Conservation (phyloP, 2,797 vertebrate species). For the Hipposideros larvatus region DNA sequence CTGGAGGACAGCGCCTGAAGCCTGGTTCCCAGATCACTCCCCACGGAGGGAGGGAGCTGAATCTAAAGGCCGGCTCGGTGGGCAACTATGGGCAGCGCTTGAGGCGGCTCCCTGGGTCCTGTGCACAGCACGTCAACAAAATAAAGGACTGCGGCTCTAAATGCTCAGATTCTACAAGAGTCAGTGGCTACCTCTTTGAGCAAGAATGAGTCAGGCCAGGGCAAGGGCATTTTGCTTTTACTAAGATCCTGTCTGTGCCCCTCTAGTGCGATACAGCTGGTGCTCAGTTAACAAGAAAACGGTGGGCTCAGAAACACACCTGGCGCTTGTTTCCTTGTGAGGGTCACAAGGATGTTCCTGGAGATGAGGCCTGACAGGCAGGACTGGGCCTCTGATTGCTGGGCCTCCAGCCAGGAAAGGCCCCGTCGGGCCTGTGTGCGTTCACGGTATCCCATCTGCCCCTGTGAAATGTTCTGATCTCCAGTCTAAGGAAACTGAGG, state of each 20-base stretch:
- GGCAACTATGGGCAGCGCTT: neutral
- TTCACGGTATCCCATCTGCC: rapidly evolving
- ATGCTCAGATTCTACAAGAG: too few relatives aligned
- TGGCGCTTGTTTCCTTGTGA: neutral
- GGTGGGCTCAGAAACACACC: neutral
- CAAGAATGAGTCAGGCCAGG: neutral
- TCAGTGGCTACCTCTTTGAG: neutral
- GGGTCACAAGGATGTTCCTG: neutral
- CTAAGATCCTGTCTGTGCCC: neutral
- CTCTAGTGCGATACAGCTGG: neutral
- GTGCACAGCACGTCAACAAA: neutral
- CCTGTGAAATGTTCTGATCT: neutral
- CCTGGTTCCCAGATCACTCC: neutral
- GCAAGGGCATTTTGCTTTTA: neutral
- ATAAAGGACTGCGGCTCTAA: neutral
- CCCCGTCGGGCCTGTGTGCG: neutral
- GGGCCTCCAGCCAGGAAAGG: too few relatives aligned
- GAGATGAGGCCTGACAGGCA: neutral
- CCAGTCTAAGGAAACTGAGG: neutral
- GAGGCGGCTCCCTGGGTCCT: neutral
- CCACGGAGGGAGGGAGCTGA: rapidly evolving
- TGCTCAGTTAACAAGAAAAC: neutral
- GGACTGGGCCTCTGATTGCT: neutral
- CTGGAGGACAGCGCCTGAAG: neutral
- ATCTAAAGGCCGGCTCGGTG: neutral